Conservation (phyloP, 2,797 vertebrate genomes). For the Gymnodraco acuticeps region DNA sequence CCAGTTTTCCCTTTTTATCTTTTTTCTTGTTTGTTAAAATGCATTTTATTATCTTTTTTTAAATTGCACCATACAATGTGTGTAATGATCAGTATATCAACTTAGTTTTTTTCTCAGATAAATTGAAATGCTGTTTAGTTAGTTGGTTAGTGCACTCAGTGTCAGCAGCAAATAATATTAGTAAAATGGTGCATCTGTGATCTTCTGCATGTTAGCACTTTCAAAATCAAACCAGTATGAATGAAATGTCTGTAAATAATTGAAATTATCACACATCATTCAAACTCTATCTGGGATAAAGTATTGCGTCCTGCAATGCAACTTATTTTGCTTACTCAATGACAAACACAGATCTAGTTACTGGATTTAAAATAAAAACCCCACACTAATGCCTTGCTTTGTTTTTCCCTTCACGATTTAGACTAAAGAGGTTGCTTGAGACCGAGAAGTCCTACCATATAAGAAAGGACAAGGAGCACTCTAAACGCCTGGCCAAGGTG, state of each 20-base stretch:
- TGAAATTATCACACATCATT: neutral
- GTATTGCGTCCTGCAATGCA: neutral
- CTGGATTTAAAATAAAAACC: constrained; percentile 7
- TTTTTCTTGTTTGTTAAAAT: constrained; percentile 13
- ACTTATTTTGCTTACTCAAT: neutral
- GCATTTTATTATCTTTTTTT: neutral
- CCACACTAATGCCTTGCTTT: constrained; percentile 12
- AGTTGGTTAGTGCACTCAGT: too few relatives aligned
- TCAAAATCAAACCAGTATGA: neutral
- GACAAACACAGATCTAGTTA: neutral
- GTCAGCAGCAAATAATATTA: too few relatives aligned
- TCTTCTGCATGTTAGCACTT: neutral
- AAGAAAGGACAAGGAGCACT: constrained; percentile 94
- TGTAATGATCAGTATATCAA: constrained; percentile 1
- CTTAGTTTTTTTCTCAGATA: neutral
- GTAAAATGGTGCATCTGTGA: too few relatives aligned
- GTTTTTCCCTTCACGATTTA: constrained; percentile 64
- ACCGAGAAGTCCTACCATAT: constrained; percentile 96
- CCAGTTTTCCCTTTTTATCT: constrained; percentile 23
- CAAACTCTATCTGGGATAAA: constrained; percentile 3
- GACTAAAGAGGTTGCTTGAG: constrained; percentile 96
- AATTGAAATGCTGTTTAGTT: constrained; percentile 5
- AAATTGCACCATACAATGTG: neutral
- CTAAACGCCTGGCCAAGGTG: constrained; percentile 90
- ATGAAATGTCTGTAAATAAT: neutral